These are phyloP conservation scores for Onychorhynchus coronatus DNA, from an alignment of 2,113 vertebrate genomes.

Conservation along the genomic window DNA sequence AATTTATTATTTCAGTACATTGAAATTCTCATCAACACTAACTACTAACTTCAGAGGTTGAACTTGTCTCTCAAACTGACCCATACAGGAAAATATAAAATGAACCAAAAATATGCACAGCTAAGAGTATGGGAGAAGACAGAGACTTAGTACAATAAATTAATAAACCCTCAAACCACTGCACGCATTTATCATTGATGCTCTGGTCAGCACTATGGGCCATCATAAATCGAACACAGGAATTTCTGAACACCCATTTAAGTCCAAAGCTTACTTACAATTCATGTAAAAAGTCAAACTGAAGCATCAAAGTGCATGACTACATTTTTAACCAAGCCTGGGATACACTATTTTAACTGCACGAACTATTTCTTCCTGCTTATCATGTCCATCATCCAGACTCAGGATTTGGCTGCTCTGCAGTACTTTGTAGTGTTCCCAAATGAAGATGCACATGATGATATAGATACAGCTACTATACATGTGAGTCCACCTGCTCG, in stretches of 20 bases:
- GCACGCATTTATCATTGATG: not conserved
- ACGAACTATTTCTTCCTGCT: not conserved
- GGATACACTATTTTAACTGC: not conserved
- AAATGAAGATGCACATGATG: constrained; percentile 8
- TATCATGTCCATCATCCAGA: not conserved
- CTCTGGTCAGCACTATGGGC: not conserved
- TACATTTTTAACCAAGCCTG: not conserved
- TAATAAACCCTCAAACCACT: not conserved
- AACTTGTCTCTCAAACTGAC: not conserved
- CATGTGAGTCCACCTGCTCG: not conserved
- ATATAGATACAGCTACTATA: not conserved
- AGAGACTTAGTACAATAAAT: not conserved
- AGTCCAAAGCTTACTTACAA: not conserved
- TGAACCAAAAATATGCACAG: not conserved
- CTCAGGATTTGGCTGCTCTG: not conserved
- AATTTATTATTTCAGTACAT: not conserved
- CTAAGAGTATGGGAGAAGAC: not conserved
- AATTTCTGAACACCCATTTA: not conserved
- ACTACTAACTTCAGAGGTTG: not conserved
- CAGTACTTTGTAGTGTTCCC: not conserved
- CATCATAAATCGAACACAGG: not conserved
- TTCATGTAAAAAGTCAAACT: not conserved
- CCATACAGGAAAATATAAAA: not conserved
- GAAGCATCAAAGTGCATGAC: not conserved
- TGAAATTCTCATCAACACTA: not conserved